Conservation (phyloP, 2,888 invertebrate genomes). For the Platynereis dumerilii region DNA sequence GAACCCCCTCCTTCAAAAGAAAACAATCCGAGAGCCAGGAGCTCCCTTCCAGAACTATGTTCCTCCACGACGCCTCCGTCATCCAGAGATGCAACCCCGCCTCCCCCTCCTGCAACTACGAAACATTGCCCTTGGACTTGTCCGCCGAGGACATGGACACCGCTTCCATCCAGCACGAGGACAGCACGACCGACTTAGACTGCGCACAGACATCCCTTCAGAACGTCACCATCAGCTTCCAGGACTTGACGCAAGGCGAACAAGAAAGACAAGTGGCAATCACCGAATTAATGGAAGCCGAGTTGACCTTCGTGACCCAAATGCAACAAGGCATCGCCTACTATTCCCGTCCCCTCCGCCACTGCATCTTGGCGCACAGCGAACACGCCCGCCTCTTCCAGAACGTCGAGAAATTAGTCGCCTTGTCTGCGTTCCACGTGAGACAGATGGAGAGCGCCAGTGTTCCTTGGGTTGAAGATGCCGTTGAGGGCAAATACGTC, state of each 20-base stretch:
- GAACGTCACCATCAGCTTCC: too few species aligned
- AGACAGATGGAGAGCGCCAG: constrained; percentile 44
- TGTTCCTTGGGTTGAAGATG: constrained; percentile 28
- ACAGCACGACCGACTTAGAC: too few species aligned
- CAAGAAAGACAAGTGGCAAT: constrained; percentile 4
- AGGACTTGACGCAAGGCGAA: background rate
- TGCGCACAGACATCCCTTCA: too few species aligned
- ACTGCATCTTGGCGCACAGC: constrained; percentile 49
- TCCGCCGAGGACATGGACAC: too few species aligned
- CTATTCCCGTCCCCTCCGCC: constrained; percentile 55
- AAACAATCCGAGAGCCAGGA: too few species aligned
- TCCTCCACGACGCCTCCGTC: too few species aligned
- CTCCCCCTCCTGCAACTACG: too few species aligned
- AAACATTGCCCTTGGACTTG: too few species aligned
- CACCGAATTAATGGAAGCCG: constrained; percentile 32
- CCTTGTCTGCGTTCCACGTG: constrained; percentile 18
- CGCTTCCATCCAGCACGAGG: too few species aligned
- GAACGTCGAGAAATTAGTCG: constrained; percentile 53
- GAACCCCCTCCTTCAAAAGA: too few species aligned
- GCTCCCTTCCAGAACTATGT: too few species aligned
- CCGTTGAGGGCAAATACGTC: constrained; percentile 24
- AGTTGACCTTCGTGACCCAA: constrained; percentile 54
- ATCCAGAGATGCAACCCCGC: too few species aligned
- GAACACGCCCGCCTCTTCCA: constrained; percentile 58
- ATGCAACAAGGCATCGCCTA: constrained; percentile 59